These are phyloP conservation scores for Tragelaphus strepsiceros DNA, from an alignment of 2,113 vertebrate genomes.

Conservation along the genomic window DNA sequence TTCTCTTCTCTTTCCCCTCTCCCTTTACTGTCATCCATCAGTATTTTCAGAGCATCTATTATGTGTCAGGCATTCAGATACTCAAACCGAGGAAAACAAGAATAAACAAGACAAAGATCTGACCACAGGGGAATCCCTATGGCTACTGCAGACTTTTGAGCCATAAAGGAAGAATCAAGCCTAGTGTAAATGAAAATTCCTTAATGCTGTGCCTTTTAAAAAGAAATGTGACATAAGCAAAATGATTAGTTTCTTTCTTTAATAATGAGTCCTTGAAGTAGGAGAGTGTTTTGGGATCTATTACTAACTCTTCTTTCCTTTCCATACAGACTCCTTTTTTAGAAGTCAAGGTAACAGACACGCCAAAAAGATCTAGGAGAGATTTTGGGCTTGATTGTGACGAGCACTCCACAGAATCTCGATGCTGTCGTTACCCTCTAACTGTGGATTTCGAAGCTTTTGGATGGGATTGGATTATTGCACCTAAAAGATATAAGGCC, in stretches of 20 bases:
- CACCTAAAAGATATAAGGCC: constrained; percentile 99
- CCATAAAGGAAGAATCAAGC: not conserved
- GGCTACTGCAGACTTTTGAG: not conserved
- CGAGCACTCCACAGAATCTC: constrained; percentile 93
- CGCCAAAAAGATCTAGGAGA: constrained; percentile 88
- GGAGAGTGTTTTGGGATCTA: not conserved
- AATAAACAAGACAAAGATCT: not conserved
- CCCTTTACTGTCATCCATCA: not conserved
- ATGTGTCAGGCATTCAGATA: not conserved
- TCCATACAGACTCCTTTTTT: constrained; percentile 93
- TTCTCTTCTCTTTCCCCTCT: not conserved
- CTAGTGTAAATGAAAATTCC: not conserved
- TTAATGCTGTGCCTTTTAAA: not conserved
- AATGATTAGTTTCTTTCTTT: not conserved
- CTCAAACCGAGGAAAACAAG: not conserved
- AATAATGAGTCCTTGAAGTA: not conserved
- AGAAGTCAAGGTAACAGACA: constrained; percentile 96
- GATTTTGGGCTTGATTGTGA: constrained; percentile 97
- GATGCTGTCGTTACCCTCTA: constrained; percentile 96
- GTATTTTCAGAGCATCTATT: not conserved
- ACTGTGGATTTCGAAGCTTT: constrained; percentile 99
- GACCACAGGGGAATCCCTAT: not conserved
- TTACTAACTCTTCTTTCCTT: constrained; percentile 46
- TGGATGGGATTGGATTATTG: constrained; percentile 99
- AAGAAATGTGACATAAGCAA: not conserved